Evolutionary conservation across 2,888 invertebrate genomes (phyloP), one percentile per base, ranked within the genome.

Genomic region (Fragum sueziense): DNA sequence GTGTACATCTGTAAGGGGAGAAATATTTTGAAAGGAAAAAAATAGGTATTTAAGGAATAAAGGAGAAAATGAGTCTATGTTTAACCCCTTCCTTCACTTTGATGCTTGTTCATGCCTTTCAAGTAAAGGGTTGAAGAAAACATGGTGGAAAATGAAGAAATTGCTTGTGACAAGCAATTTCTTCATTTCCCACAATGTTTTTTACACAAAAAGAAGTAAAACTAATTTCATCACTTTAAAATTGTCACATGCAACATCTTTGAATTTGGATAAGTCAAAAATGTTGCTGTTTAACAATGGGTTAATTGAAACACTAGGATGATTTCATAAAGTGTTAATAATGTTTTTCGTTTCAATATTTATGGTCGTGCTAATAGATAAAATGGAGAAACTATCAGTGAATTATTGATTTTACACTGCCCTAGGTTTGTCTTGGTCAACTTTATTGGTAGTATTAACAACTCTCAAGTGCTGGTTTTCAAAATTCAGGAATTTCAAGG

Each of bases 341-440:
- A 47, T 47, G 20, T 47, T 14, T 47, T 47, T 47, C 47, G 47
- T 47, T 47, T 47, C 47, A 14, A 3, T 14, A 47, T 47, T 47
- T 47, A 47, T 14, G 47, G 47, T 47, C 47, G n/a, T 47, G 22
- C n/a, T 61, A 61, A 65, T 65, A 65, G 65, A 65, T 65, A 41
- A 57, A 57, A 41, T 27, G 27, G 33, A 25, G 65, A 65, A 65
- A 65, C 65, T 65, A 65, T 65, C 65, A 34, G 65, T 65, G 37
- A 41, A 34, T 17, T 65, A 65, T 65, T 41, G 65, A 41, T 65
- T 37, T 1, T 47, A 47, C 47, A 9, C 47, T 2, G 47, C n/a
- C 2, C 17, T 47, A 14, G 20, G 17, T 47, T 47, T 47, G n/a
- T 47, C 47, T 47, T 29, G 61, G 61, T 33, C 61, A 22, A 25